Percentiles rank a stretch among this genome's conserved stretches.
These are phyloP conservation scores for Aphelocoma californica DNA, from an alignment of 2,797 vertebrate genomes.

Conservation along the genomic window DNA sequence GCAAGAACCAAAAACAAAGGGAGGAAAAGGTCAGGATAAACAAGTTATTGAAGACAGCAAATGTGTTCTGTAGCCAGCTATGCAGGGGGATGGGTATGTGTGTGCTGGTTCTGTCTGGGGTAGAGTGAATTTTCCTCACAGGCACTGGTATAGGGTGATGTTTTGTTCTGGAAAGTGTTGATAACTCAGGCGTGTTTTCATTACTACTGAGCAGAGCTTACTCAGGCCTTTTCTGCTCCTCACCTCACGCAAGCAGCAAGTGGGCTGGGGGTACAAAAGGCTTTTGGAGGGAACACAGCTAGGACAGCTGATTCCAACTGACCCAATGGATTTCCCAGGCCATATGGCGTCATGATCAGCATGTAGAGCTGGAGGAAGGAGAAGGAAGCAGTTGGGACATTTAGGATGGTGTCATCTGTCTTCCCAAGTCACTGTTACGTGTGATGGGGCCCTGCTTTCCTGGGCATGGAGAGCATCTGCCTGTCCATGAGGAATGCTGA, in stretches of 20 bases:
- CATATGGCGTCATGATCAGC: neutral
- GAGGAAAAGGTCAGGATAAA: constrained; percentile 31
- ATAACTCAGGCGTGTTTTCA: neutral
- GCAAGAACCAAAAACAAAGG: constrained; percentile 18
- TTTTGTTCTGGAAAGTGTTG: neutral
- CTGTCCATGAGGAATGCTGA: neutral
- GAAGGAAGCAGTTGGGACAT: neutral
- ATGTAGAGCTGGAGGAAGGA: neutral
- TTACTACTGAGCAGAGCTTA: neutral
- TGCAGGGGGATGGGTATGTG: neutral
- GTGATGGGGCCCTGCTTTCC: neutral
- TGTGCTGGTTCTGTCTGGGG: neutral
- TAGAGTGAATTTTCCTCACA: neutral
- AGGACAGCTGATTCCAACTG: neutral
- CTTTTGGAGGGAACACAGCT: neutral
- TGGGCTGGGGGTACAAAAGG: neutral
- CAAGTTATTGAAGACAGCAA: neutral
- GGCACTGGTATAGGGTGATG: neutral
- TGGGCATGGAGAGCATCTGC: neutral
- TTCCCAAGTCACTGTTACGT: neutral
- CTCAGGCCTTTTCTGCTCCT: neutral
- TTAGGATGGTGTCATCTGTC: neutral
- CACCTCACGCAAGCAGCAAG: no score
- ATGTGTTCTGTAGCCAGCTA: neutral
- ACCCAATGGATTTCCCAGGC: neutral